phyloP scores from a whole-genome alignment of 2,113 vertebrate species.

The Stegostoma tigrinum region DNA sequence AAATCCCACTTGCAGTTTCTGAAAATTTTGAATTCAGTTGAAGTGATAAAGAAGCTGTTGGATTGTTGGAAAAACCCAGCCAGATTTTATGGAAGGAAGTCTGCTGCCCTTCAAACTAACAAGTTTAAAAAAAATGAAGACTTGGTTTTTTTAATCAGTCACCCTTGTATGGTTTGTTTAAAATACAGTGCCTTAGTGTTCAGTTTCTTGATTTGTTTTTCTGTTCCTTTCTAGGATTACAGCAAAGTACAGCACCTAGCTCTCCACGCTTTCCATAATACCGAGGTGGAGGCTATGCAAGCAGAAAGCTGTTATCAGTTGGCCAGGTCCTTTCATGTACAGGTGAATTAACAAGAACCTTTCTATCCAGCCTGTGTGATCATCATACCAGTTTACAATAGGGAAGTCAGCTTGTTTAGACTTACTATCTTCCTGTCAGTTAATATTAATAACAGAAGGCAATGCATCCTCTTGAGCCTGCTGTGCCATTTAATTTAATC shows the following conservation, averaged over 20 bases:
- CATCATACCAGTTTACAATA: background rate
- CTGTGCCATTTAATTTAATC: background rate
- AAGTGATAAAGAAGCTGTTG: background rate
- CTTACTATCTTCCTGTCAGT: background rate
- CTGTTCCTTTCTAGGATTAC: slow-evolving; percentile 70
- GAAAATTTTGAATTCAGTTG: background rate
- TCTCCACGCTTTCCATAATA: slow-evolving; percentile 97
- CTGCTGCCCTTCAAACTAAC: background rate
- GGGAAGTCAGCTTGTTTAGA: background rate
- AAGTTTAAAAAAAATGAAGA: background rate
- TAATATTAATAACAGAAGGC: background rate
- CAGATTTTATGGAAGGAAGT: background rate
- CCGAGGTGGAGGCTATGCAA: slow-evolving; percentile 97
- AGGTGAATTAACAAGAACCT: slow-evolving; percentile 59
- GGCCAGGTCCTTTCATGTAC: slow-evolving; percentile 92
- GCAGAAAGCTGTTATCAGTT: slow-evolving; percentile 97
- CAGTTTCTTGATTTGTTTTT: background rate
- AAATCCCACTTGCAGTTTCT: background rate
- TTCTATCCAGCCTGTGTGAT: background rate
- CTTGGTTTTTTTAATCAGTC: too few species aligned
- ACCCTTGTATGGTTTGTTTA: background rate
- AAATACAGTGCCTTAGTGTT: background rate
- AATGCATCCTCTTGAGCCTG: background rate
- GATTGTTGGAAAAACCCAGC: background rate
- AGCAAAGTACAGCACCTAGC: slow-evolving; percentile 97